Conservation (phyloP, 2,888 invertebrate species). For the Pedicia rivosa region DNA sequence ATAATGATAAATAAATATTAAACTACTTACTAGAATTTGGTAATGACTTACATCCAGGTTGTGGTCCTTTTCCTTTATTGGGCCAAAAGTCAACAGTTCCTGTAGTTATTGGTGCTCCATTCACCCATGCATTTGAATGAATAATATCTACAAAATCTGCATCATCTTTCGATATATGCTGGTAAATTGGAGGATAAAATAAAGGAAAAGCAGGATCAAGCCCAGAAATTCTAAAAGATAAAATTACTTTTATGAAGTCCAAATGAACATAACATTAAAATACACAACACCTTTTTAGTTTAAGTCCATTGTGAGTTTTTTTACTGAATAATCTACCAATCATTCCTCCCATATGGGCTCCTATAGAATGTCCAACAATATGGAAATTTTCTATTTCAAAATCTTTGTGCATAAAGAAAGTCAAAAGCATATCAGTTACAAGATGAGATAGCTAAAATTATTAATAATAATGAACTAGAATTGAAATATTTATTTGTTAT, state of each 20-base stretch:
- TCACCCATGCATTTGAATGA: slow-evolving; percentile 41
- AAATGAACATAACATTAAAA: background rate
- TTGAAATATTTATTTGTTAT: background rate
- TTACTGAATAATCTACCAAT: slow-evolving; percentile 21
- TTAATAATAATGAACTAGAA: background rate
- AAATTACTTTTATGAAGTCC: background rate
- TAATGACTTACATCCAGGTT: slow-evolving; percentile 16
- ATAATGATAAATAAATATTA: slow-evolving; percentile 1
- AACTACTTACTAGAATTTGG: too few species aligned
- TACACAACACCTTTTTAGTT: slow-evolving; percentile 14
- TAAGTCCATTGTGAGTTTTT: slow-evolving; percentile 15
- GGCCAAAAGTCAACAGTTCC: slow-evolving; percentile 35
- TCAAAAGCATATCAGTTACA: slow-evolving; percentile 20
- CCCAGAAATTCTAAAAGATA: slow-evolving; percentile 10
- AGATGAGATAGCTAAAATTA: background rate
- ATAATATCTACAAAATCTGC: slow-evolving; percentile 42
- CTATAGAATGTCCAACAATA: slow-evolving; percentile 28
- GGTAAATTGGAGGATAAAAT: slow-evolving; percentile 11
- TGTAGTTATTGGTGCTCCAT: slow-evolving; percentile 34
- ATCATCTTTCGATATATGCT: slow-evolving; percentile 24
- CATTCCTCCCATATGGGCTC: slow-evolving; percentile 26
- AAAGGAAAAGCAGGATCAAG: slow-evolving; percentile 14
- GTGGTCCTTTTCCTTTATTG: slow-evolving; percentile 13
- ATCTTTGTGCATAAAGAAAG: slow-evolving; percentile 23
- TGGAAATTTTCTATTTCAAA: slow-evolving; percentile 23